Percentiles rank a stretch among this genome's conserved stretches.
These are phyloP conservation scores for Elephantulus edwardii DNA, from an alignment of 2,113 vertebrate genomes.

Conservation along the genomic window DNA sequence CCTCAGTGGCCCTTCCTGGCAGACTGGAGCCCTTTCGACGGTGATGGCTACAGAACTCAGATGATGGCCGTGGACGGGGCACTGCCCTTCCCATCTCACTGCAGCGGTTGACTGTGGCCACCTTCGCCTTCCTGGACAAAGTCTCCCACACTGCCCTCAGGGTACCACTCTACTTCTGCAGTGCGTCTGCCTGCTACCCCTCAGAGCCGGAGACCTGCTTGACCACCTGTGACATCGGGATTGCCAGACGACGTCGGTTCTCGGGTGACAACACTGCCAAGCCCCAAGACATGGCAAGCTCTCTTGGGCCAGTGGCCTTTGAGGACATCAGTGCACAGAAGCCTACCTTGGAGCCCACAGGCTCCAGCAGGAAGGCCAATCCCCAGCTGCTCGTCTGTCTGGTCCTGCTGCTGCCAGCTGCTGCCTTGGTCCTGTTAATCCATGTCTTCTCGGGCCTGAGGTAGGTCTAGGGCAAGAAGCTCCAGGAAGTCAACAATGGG, in stretches of 20 bases:
- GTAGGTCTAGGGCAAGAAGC: no score
- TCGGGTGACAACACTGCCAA: neutral
- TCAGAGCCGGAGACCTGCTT: conserved; percentile 58
- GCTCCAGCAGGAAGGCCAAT: no score
- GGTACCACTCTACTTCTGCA: conserved; percentile 80
- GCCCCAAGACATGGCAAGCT: conserved; percentile 49
- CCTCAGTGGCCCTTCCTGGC: conserved; percentile 88
- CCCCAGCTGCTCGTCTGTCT: no score
- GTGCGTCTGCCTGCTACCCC: conserved; percentile 70
- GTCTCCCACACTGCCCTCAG: conserved; percentile 58
- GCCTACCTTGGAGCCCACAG: neutral
- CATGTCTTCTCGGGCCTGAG: no score
- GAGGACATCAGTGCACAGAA: neutral
- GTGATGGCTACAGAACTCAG: conserved; percentile 82
- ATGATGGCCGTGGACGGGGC: conserved; percentile 49
- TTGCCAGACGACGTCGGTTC: neutral
- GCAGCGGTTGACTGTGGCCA: conserved; percentile 78
- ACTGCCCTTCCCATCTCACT: conserved; percentile 72
- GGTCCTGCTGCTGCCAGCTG: no score
- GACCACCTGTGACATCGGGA: conserved; percentile 42
- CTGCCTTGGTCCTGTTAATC: no score
- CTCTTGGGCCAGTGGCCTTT: conserved; percentile 63
- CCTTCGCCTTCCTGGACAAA: conserved; percentile 78
- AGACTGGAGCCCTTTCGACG: conserved; percentile 83
- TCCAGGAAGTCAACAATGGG: no score